Base-by-base conservation (phyloP, 92 coral and sea anemone species). In the Pocillopora meandrina region DNA sequence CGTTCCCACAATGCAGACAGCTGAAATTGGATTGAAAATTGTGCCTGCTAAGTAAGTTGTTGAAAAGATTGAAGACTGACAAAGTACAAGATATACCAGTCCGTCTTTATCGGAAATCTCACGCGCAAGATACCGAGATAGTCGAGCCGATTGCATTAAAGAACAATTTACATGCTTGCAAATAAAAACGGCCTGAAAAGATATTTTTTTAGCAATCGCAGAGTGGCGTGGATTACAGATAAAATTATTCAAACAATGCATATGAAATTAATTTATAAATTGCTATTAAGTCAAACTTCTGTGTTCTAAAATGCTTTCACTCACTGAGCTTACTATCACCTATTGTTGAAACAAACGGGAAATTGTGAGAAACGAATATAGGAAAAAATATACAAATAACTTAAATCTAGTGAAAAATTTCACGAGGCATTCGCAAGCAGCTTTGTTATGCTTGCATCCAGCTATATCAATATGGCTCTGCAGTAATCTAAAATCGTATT, bases 231-330 rank as follows among this genome's bases (percentile, higher is more conserved):
- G 12, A 16, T 26, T 33, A 5, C 23, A 61, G 26, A 15, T 17
- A 10, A 11, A 26, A 61, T 66, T 80, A 65, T 78, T 65, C 47
- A 78, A 78, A 78, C 82, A 64, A 65, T 75, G 31, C 79, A 74
- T 8, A 70, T 20, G n/a, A 16, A 13, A 17, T 16, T 8, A 63
- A 33, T 19, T 23, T 63, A 12, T 77, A 77, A 56, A 17, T 77
- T 63, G 47, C 17, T 19, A 20, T 12, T 65, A 56, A 47, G 47
- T 55, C 60, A 49, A 67, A 17, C 56, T 65, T 65, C 70, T 34
- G 34, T 65, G 8, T 65, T 65, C 70, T 3, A 34, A 65, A 65
- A 21, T 65, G 31, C 70, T 23, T 63, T 12, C 49, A 68, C 72
- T 68, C 35, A 0, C 26, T 31, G 52, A 42, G 52, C 52, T 42